A percentile compares a stretch with the other conserved stretches of the same genome.
These are phyloP conservation scores for Mormyrus hasselquistii DNA, from an alignment of 2,797 vertebrate genomes.

Conservation along the genomic window DNA sequence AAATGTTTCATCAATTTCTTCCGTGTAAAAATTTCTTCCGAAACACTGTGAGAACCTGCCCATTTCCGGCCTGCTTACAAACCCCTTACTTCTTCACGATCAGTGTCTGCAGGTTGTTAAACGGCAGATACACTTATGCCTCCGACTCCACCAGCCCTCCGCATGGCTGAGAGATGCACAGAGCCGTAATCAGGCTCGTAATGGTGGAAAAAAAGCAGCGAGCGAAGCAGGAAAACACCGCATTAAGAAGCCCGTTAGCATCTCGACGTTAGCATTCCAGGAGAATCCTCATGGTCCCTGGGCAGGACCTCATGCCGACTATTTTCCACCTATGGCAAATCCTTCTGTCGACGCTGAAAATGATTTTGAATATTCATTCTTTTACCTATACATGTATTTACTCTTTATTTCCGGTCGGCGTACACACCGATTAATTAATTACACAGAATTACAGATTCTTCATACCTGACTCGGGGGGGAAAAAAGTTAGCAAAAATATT, in stretches of 20 bases:
- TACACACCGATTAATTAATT: slow-evolving; percentile 89
- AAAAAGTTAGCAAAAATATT: slow-evolving; percentile 56
- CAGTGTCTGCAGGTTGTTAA: background rate
- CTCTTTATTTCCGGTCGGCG: slow-evolving; percentile 68
- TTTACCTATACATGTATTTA: slow-evolving; percentile 56
- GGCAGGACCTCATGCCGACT: background rate
- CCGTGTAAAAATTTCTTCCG: background rate
- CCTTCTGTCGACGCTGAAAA: background rate
- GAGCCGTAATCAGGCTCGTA: background rate
- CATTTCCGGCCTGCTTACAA: background rate
- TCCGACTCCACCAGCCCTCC: background rate
- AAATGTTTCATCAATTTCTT: background rate
- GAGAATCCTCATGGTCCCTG: background rate
- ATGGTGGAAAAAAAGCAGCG: background rate
- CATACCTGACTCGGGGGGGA: slow-evolving; percentile 48
- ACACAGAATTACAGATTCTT: slow-evolving; percentile 67
- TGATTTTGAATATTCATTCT: slow-evolving; percentile 35
- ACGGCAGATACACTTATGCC: background rate
- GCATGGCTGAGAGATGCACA: background rate
- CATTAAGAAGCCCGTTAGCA: background rate
- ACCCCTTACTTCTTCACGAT: background rate
- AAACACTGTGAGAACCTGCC: background rate
- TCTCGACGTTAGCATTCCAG: background rate
- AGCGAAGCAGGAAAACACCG: background rate
- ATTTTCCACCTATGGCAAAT: background rate